These are phyloP conservation scores for Pherbina coryleti DNA, from an alignment of 2,888 invertebrate genomes.

Conservation along the genomic window DNA sequence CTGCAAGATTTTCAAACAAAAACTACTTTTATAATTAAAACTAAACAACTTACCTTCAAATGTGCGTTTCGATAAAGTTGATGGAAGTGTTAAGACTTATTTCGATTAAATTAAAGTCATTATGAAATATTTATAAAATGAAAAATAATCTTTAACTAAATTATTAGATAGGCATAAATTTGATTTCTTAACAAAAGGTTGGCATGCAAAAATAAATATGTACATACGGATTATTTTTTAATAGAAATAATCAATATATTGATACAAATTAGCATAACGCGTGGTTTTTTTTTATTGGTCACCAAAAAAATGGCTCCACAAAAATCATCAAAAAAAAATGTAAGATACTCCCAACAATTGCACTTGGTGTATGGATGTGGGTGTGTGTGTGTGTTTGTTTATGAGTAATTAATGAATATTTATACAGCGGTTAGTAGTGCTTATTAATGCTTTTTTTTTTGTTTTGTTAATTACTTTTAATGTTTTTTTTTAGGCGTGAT, in stretches of 20 bases:
- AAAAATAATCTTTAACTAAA: too few species aligned
- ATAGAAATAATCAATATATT: not conserved
- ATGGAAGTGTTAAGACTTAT: not conserved
- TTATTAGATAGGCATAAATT: too few species aligned
- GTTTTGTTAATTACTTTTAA: slow-evolving; percentile 6
- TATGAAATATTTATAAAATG: too few species aligned
- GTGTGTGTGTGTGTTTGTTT: slow-evolving; percentile 21
- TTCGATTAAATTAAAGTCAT: not conserved
- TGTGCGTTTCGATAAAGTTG: too few species aligned
- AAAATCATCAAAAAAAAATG: slow-evolving; percentile 68
- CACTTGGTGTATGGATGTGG: slow-evolving; percentile 29
- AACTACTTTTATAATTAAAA: too few species aligned
- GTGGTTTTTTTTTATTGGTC: not conserved
- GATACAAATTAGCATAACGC: too few species aligned
- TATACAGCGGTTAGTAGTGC: slow-evolving; percentile 22
- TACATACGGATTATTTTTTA: not conserved
- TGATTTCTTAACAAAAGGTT: not conserved
- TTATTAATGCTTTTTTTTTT: not conserved
- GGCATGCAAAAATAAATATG: slow-evolving; percentile 7
- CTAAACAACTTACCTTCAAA: too few species aligned
- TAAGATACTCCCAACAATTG: slow-evolving; percentile 33
- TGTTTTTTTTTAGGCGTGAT: not conserved
- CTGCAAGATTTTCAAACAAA: too few species aligned
- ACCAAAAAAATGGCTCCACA: slow-evolving; percentile 59
- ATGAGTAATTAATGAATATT: not conserved